Evolutionary conservation across 1,140 invertebrate genomes (phyloP).

Genomic region (Calephelis nemesis): DNA sequence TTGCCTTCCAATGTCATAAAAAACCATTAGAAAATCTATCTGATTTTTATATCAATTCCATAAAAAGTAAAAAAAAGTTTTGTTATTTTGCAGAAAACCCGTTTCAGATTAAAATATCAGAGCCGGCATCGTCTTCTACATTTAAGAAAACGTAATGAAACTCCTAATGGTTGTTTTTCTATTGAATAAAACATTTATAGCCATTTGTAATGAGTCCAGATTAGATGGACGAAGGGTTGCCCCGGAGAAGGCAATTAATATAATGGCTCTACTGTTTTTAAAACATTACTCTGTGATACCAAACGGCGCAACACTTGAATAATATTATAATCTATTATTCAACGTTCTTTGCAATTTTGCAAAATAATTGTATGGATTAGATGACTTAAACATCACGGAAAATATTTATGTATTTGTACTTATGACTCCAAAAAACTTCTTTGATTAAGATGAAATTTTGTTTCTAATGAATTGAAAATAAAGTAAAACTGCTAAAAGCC

Average conservation of each 20-base stretch:
- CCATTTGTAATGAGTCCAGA: slow-evolving; percentile 42
- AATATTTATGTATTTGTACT: no score
- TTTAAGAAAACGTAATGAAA: slow-evolving; percentile 28
- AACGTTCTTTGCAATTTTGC: neutral
- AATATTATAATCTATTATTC: slow-evolving; percentile 6
- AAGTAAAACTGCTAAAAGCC: no score
- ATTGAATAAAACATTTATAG: slow-evolving; percentile 43
- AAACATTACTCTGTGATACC: slow-evolving; percentile 10
- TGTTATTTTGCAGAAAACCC: neutral
- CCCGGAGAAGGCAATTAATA: slow-evolving; percentile 44
- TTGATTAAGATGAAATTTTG: no score
- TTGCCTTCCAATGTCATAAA: no score
- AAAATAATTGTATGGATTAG: neutral
- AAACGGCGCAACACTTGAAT: slow-evolving; percentile 15
- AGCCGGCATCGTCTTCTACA: neutral
- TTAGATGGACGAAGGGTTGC: slow-evolving; percentile 44
- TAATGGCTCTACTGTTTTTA: slow-evolving; percentile 34
- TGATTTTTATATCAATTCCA: no score
- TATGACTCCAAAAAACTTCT: no score
- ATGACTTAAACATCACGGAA: no score
- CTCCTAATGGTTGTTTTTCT: slow-evolving; percentile 31
- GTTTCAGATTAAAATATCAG: slow-evolving; percentile 7
- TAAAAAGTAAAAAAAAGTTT: no score
- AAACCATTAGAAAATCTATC: no score
- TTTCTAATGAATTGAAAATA: no score